phyloP scores from a whole-genome alignment of 1,140 invertebrate genomes.

The Drosophila tani region DNA sequence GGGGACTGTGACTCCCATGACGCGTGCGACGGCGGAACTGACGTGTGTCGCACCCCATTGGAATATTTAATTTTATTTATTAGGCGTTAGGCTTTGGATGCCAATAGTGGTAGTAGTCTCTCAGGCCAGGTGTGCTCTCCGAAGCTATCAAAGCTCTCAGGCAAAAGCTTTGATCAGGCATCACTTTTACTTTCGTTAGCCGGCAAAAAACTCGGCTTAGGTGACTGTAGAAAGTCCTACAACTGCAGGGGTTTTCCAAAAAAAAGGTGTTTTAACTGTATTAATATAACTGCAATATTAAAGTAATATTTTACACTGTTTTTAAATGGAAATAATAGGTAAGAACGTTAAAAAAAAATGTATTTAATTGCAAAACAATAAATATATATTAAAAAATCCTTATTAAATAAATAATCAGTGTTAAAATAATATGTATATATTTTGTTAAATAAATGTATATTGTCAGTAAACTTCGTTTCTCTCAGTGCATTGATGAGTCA shows the following conservation, averaged over 20 bases:
- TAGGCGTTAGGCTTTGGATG: not conserved
- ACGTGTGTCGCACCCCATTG: conserved; percentile 35
- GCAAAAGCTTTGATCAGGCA: conserved; percentile 35
- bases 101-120: not conserved
- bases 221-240: not conserved
- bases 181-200: conserved; percentile 66
- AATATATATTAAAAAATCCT: no score
- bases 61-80: conserved; percentile 31
- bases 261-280: not conserved
- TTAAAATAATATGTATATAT: no score
- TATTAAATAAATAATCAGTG: no score
- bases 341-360: no score
- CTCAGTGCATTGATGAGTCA: conserved; percentile 28
- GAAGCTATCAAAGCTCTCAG: conserved; percentile 26
- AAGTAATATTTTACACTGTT: no score
- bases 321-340: no score
- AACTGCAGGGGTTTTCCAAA: not conserved
- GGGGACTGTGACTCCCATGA: conserved; percentile 47
- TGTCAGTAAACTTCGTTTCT: not conserved
- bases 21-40: conserved; percentile 59
- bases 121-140: conserved; percentile 12
- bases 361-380: no score
- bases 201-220: not conserved
- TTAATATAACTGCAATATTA: no score
- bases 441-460: no score